Evolutionary conservation across 2,888 invertebrate genomes (phyloP), one percentile per base, ranked within the genome.

Genomic region (Hemicrepidius hirtus): DNA sequence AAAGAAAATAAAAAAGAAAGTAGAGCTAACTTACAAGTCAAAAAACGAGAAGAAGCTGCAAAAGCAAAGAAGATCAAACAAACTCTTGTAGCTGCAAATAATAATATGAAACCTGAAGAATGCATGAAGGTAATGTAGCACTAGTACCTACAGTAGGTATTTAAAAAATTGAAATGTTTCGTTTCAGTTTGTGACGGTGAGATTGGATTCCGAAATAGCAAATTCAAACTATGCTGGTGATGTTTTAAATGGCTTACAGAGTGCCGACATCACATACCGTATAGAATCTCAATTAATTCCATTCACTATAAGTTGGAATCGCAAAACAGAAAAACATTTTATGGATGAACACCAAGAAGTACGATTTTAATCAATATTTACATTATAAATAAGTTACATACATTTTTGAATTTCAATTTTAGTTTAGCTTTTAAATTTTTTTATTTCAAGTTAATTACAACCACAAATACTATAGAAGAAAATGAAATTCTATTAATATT

Each of bases 221-320:
- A 75, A 75, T 28, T 67, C 80, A 64, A 77, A 76, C 13, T 85
- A 80, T 76, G 81, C 80, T 3, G 66, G 71, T 12, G 80, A 83
- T 46, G 80, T 88, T 59, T 75, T 82, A 20, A 76, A 73, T 6
- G 64, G 76, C 10, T 78, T 88, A 46, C 68, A 81, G 67, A 78
- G 79, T 21, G 75, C 79, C 12, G 81, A 83, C 28, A 77, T 87
- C 35, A 77, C 77, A 18, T 86, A 81, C 74, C 80, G 77, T 60
- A 60, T 83, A 6, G 73, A 79, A 9, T 78, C 82, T 10, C 85
- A 87, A 76, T 55, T 83, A 20, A 76, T 86, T 68, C 82, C 87
- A 13, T 83, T 84, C 57, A 83, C 85, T 60, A 82, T 89, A 37
- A 83, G 84, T 1, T 89, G 88, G 88, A 85, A 74, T 20, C 82